Evolutionary conservation across 1,140 invertebrate species (phyloP), one percentile per base, ranked within the genome.

Genomic region (Drosophila virilis): DNA sequence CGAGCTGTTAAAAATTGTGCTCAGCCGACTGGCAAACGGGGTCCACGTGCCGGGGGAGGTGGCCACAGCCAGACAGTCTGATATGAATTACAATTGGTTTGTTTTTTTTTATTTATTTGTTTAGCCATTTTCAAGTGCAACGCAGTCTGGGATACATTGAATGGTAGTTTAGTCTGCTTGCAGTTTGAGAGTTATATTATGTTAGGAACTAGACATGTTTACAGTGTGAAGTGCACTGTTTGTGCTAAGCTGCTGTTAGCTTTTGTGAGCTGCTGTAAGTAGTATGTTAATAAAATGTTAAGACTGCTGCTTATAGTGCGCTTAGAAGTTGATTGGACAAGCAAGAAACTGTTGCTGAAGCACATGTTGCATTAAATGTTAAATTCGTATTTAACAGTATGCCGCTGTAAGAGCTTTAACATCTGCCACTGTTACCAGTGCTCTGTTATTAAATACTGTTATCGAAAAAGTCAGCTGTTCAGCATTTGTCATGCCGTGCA

Each of bases 1-100:
- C 17, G 38, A 52, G 33, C 54, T 58, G 45, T 57, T 66, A 64
- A 48, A 51, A 43, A 22, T 28, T 10, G 43, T 66, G 40, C 33
- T 58, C 37, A 77, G 62, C 54, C 80, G 77, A 80, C 78, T 8
- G 66, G 60, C 28, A 10, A 40, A 22, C 13, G 51, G 40, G 22
- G 54, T 33, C 15, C 13, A 9, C 12, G 33, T 10, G n/a, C 8
- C 3, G 52, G 17, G 51, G 15, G 35, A 35, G 69, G 54, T 32
- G 32, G n/a, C n/a, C 9, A 42, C 35, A 68, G 45, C 64, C 70
- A 68, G 70, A 45, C 52, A 46, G 40, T 55, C 54, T 84, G 80
- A 84, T 83, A 83, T 84, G 80, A 67, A 82, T 82, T 75, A 60
- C 76, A 82, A 83, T 82, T 75, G 80, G 6, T 42, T 40, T 52